Conservation (phyloP, 2,888 invertebrate genomes). For the Amiota mariae region DNA sequence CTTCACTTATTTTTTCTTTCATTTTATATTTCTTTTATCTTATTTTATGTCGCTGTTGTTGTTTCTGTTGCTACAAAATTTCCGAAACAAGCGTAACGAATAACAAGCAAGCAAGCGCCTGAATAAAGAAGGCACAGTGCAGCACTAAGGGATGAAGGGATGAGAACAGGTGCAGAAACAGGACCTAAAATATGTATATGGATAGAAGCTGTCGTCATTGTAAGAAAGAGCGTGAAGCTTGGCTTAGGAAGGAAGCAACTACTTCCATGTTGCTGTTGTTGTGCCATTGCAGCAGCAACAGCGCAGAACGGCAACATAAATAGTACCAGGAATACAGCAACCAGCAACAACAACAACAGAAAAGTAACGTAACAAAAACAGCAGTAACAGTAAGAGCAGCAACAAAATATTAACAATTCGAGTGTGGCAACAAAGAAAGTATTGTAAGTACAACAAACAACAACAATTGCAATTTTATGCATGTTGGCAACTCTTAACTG, state of each 20-base stretch:
- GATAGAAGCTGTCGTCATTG: background rate
- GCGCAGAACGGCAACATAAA: background rate
- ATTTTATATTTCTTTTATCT: constrained; percentile 22
- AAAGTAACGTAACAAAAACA: constrained; percentile 7
- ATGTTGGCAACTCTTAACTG: constrained; percentile 50
- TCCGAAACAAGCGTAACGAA: constrained; percentile 23
- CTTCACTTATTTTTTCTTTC: background rate
- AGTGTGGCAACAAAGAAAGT: constrained; percentile 19
- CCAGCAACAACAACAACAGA: constrained; percentile 11
- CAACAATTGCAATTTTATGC: constrained; percentile 53
- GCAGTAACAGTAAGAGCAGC: constrained; percentile 9
- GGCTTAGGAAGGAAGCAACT: constrained; percentile 36
- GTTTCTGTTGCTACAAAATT: constrained; percentile 6
- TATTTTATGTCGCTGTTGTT: background rate
- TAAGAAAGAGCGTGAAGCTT: constrained; percentile 1
- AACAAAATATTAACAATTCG: background rate
- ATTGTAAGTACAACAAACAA: background rate
- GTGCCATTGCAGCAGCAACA: background rate
- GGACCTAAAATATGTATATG: background rate
- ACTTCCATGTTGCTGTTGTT: constrained; percentile 31
- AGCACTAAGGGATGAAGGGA: background rate
- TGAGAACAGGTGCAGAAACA: too few species aligned
- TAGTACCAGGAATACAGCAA: constrained; percentile 14
- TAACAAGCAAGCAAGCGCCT: background rate
- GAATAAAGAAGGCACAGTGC: background rate